Conservation (phyloP, 2,888 invertebrate species). For the Crossocerus cetratus region DNA sequence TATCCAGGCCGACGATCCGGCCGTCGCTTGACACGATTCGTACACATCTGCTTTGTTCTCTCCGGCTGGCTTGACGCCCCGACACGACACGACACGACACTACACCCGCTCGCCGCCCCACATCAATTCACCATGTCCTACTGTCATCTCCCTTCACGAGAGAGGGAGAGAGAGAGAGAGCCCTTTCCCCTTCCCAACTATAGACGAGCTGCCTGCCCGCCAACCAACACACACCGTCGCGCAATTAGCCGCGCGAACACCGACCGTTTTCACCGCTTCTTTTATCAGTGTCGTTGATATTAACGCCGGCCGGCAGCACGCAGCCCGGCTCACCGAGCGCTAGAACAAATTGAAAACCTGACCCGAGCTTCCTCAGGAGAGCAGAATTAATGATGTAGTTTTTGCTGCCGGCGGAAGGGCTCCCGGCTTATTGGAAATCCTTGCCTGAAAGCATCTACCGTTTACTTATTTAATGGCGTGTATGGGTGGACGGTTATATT, state of each 20-base stretch:
- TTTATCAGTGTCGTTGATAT: too few species aligned
- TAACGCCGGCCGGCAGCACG: too few species aligned
- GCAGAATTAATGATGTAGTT: too few species aligned
- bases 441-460: too few species aligned
- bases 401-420: too few species aligned
- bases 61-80: neutral
- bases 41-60: constrained; percentile 19
- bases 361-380: too few species aligned
- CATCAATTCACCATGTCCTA: constrained; percentile 8
- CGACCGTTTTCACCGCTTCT: neutral
- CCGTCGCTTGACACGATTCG: constrained; percentile 20
- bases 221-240: constrained; percentile 10
- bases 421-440: too few species aligned
- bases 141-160: constrained; percentile 4
- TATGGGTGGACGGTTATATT: too few species aligned
- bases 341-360: too few species aligned
- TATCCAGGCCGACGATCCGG: constrained; percentile 19
- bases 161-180: neutral
- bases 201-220: neutral
- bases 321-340: too few species aligned
- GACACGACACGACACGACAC: neutral
- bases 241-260: constrained; percentile 16
- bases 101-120: constrained; percentile 1
- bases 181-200: neutral
- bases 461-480: too few species aligned